Evolutionary conservation across 1,140 invertebrate species (phyloP), one percentile per base, ranked within the genome.

Genomic region (Micrasema minimum): DNA sequence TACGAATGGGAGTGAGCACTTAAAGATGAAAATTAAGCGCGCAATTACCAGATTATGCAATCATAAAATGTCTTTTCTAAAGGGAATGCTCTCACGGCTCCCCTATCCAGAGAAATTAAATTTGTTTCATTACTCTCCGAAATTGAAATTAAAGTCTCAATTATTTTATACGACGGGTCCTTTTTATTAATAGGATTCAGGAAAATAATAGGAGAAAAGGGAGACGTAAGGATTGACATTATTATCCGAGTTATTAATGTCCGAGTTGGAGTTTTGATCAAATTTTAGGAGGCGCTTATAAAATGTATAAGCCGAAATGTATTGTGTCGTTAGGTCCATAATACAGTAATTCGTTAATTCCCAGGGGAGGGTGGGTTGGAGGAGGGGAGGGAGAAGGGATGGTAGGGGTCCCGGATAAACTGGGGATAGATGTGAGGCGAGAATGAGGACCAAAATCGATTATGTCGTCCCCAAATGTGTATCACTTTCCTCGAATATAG

Each of bases 91-190:
- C n/a, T 41, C 43, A 7, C n/a, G 2, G 22, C 57, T 46, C 43
- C 59, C 43, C 59, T 61, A 20, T 38, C 35, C 41, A 26, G 14
- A 53, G 69, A 66, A 72, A 72, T 72, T 66, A 72, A 72, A 72
- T 72, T 72, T 68, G 59, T 68, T 72, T 72, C 71, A 68, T 72
- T 68, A 72, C 71, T 72, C 70, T 26, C 65, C 16, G 66, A 72
- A 72, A 72, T 72, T 68, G 71, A 72, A 72, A 72, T 72, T 67
- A 68, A 72, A 72, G 71, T 61, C 71, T 72, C 71, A 68, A 72
- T 72, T 72, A 72, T 72, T 68, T 68, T 62, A 68, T 72, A 66
- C 20, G 23, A 20, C 38, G 59, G 38, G 43, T 18, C 26, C 59
- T 62, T 62, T 46, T 62, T 62, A 62, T 62, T 62, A 62, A 62